Percentiles rank a stretch among this genome's conserved stretches.
These are phyloP conservation scores for Chinchilla lanigera DNA, from an alignment of 2,113 vertebrate genomes.

Conservation along the genomic window DNA sequence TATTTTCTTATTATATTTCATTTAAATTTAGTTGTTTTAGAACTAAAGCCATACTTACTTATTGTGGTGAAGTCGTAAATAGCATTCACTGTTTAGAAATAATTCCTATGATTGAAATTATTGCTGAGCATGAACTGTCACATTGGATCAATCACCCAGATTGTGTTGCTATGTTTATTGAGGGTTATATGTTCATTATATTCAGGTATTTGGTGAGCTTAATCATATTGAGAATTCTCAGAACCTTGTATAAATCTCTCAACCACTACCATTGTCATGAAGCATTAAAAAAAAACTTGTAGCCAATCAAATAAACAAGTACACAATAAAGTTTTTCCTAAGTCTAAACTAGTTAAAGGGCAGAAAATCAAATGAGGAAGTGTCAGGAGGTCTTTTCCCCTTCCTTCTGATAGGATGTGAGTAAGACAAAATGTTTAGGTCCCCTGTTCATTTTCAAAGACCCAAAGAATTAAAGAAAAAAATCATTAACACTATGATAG, in stretches of 20 bases:
- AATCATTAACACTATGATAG: background rate
- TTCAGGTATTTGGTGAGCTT: background rate
- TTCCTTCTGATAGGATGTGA: conserved; percentile 55
- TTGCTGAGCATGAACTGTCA: background rate
- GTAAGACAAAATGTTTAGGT: background rate
- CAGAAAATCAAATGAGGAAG: background rate
- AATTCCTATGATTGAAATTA: background rate
- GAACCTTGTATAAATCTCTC: background rate
- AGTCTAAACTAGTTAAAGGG: background rate
- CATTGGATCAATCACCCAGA: background rate
- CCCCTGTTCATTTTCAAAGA: conserved; percentile 54
- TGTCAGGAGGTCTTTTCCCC: background rate
- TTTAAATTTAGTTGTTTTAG: background rate
- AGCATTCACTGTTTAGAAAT: background rate
- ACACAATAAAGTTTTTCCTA: background rate
- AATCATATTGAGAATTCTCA: background rate
- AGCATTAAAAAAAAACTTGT: conserved; percentile 21
- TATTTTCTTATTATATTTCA: background rate
- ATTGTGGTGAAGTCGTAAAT: background rate
- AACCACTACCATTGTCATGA: background rate
- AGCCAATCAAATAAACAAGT: background rate
- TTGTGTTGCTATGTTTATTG: background rate
- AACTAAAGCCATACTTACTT: background rate
- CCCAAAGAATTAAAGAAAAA: background rate
- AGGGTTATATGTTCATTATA: background rate